Percentiles rank a stretch among this genome's conserved stretches.
Evolutionary conservation across 2,797 vertebrate species (phyloP).

Genomic region (Pampus argenteus): DNA sequence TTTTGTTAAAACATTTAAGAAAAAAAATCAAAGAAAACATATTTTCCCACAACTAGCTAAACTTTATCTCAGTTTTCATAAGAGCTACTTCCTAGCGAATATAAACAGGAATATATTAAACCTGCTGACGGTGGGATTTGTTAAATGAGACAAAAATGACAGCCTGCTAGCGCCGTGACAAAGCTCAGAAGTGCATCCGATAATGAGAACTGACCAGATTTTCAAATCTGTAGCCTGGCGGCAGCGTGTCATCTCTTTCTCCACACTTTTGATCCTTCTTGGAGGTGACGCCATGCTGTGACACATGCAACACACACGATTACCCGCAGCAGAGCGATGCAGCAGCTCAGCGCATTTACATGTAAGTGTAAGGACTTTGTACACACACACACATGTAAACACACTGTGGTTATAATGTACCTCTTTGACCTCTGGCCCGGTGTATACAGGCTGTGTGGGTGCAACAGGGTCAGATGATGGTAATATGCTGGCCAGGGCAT

Average conservation of each 20-base stretch:
- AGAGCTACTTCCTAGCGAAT: background rate
- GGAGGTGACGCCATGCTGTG: conserved; percentile 65
- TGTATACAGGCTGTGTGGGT: conserved; percentile 68
- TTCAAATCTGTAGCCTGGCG: conserved; percentile 84
- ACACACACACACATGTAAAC: conserved; percentile 1
- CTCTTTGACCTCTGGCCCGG: conserved; percentile 81
- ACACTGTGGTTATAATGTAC: conserved; percentile 61
- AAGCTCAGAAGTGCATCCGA: background rate
- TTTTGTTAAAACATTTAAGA: too few relatives aligned
- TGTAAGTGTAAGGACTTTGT: background rate
- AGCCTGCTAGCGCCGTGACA: background rate
- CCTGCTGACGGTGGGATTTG: background rate
- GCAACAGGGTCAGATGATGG: conserved; percentile 57
- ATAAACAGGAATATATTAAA: background rate
- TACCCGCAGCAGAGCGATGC: conserved; percentile 56
- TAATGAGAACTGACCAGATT: conserved; percentile 72
- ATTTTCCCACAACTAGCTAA: background rate
- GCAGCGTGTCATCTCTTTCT: conserved; percentile 89
- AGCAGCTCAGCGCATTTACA: conserved; percentile 1
- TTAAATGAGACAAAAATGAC: conserved; percentile 8
- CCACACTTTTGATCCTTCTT: conserved; percentile 85
- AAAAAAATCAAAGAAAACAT: too few relatives aligned
- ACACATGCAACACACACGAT: conserved; percentile 66
- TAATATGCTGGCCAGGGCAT: conserved; percentile 76
- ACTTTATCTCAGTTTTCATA: background rate